phyloP scores from a whole-genome alignment of 2,888 invertebrate species.

The Portevinia maculata region DNA sequence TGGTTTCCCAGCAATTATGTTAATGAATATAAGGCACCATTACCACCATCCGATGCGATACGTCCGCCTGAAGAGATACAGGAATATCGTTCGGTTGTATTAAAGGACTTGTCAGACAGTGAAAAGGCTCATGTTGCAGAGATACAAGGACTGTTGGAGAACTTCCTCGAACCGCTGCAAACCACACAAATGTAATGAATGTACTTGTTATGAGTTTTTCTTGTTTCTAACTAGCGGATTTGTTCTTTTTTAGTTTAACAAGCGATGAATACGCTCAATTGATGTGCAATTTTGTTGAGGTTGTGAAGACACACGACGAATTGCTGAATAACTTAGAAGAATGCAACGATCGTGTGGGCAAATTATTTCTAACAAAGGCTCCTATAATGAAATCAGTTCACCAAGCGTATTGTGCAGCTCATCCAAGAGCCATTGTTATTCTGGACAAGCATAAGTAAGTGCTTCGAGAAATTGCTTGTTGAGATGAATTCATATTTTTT shows the following conservation, averaged over 20 bases:
- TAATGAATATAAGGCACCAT: slow-evolving; percentile 88
- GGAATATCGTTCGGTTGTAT: slow-evolving; percentile 92
- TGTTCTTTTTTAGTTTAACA: slow-evolving; percentile 86
- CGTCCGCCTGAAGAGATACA: slow-evolving; percentile 88
- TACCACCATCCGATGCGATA: slow-evolving; percentile 86
- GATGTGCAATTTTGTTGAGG: slow-evolving; percentile 94
- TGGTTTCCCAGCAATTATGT: slow-evolving; percentile 99
- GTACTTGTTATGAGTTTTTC: background rate
- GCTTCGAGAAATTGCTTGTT: background rate
- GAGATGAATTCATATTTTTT: background rate
- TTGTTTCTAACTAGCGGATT: slow-evolving; percentile 31
- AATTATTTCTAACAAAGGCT: slow-evolving; percentile 93
- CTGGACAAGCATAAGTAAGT: slow-evolving; percentile 95
- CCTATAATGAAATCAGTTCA: slow-evolving; percentile 92
- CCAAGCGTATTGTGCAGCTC: slow-evolving; percentile 94
- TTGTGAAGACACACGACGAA: slow-evolving; percentile 92
- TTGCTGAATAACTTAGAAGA: slow-evolving; percentile 91
- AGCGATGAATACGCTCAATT: slow-evolving; percentile 93
- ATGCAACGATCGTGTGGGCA: slow-evolving; percentile 93
- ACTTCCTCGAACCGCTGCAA: slow-evolving; percentile 94
- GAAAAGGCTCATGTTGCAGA: slow-evolving; percentile 96
- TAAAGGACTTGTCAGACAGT: slow-evolving; percentile 95
- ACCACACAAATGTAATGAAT: slow-evolving; percentile 91
- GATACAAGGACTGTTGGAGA: slow-evolving; percentile 92
- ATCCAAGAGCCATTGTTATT: slow-evolving; percentile 96